Base-by-base conservation (phyloP, 30 jellyfish, hydroid and myxozoan species). In the Aurelia sp. region DNA sequence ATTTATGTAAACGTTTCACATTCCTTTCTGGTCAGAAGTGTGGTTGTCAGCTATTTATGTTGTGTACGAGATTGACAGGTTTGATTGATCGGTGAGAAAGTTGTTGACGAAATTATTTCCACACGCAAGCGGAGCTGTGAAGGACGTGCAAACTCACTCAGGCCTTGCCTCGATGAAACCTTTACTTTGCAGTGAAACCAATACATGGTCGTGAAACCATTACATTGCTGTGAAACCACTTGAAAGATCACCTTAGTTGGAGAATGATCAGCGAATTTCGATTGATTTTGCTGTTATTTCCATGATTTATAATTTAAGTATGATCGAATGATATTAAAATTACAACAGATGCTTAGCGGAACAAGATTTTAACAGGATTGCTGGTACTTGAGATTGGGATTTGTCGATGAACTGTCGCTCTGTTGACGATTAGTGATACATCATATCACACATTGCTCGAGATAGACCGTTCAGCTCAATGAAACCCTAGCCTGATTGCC, bases 41-140 rank as follows among this genome's bases (percentile, higher is more conserved):
- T 73, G 96, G 96, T 76, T 77, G 90, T 66, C 96, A 86, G 84
- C 92, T 82, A 82, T 82, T 82, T 82, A 82, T 71, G 59, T 75
- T 74, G 95, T 71, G 86, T 85, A 73, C 79, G 13, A 40, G 41
- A 67, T 52, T 86, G 96, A 78, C 96, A 86, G 90, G 67, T 86
- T 68, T 86, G 96, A 86, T 86, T 86, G 96, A 86, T 86, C 74
- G 96, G 78, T 55, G 88, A 62, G 86, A 63, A 77, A 86, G 86
- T 86, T 86, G 96, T 86, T 86, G 96, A 86, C 88, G 96, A 86
- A 76, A 22, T 73, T 77, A 86, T 86, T 68, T 70, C 96, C 66
- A 75, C 96, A 76, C 96, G 85, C 86, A 77, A 74, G 72, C 69
- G 63, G 73, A 82, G 73, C 70, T 82, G 92, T 71, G 78, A 82